These are phyloP conservation scores for Leptodactylus fuscus DNA, from an alignment of 2,113 vertebrate species.

Conservation along the genomic window DNA sequence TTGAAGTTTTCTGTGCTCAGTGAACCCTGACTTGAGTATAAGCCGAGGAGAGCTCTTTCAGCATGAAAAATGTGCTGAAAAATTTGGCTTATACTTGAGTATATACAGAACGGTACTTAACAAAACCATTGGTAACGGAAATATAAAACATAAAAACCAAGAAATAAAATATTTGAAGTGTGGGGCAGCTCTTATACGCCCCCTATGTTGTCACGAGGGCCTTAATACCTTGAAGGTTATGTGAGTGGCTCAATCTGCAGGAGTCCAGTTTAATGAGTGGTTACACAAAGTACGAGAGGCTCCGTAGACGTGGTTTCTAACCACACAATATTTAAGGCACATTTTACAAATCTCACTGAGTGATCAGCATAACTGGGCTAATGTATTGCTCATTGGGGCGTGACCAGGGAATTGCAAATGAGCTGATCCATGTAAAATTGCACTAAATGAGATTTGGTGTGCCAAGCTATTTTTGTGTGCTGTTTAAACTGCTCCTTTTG, in stretches of 20 bases:
- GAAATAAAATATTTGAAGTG: neutral
- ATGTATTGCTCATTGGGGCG: conserved; percentile 29
- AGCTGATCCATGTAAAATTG: conserved; percentile 42
- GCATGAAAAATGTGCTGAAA: no score
- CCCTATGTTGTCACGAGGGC: neutral
- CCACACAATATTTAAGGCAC: conserved; percentile 33
- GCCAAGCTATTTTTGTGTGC: conserved; percentile 20
- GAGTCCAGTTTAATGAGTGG: conserved; percentile 11
- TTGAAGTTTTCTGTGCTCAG: no score
- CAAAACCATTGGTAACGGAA: neutral
- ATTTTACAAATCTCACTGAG: conserved; percentile 31
- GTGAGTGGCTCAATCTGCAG: neutral
- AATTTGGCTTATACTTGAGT: no score
- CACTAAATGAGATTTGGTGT: conserved; percentile 36
- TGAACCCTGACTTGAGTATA: no score
- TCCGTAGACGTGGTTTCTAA: neutral
- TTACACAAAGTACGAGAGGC: neutral
- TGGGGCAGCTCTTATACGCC: neutral
- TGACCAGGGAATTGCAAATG: conserved; percentile 30
- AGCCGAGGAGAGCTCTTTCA: no score
- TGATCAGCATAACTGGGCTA: conserved; percentile 22
- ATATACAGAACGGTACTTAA: no score
- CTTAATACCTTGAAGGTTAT: conserved; percentile 9
- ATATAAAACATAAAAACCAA: no score
- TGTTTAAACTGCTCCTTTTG: conserved; percentile 16